Evolutionary conservation across 2,888 invertebrate genomes (phyloP).

Genomic region (Yponomeuta plumbellus): DNA sequence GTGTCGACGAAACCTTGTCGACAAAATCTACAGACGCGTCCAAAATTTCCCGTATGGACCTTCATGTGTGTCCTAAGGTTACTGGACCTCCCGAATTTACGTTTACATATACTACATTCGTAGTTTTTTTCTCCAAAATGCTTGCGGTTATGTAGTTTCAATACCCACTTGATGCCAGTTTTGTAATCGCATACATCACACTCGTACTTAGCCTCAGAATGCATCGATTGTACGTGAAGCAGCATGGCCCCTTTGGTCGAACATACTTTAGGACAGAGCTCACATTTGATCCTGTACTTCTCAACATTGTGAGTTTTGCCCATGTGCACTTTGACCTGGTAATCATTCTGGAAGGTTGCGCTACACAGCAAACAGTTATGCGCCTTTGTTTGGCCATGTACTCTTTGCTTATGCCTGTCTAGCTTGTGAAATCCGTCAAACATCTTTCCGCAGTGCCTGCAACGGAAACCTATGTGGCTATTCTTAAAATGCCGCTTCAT

Average conservation of each 20-base stretch:
- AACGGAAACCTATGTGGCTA: conserved; percentile 42
- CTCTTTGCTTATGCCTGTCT: conserved; percentile 43
- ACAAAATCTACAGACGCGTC: conserved; percentile 52
- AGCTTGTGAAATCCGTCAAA: conserved; percentile 49
- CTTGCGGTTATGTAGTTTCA: conserved; percentile 60
- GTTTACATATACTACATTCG: conserved; percentile 73
- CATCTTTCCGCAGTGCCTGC: conserved; percentile 57
- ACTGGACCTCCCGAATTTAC: conserved; percentile 72
- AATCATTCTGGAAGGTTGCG: conserved; percentile 38
- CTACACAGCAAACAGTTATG: conserved; percentile 46
- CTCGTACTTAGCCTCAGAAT: conserved; percentile 47
- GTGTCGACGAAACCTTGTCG: conserved; percentile 42
- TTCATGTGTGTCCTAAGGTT: conserved; percentile 58
- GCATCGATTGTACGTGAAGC: conserved; percentile 68
- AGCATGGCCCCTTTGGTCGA: conserved; percentile 71
- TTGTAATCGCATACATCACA: conserved; percentile 57
- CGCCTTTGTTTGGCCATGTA: conserved; percentile 40
- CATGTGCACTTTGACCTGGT: conserved; percentile 55
- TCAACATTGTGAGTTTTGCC: conserved; percentile 58
- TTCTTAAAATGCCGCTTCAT: conserved; percentile 48
- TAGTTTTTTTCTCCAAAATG: conserved; percentile 70
- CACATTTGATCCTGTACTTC: conserved; percentile 51
- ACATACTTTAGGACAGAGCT: conserved; percentile 59
- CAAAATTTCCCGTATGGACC: conserved; percentile 49
- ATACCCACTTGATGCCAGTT: conserved; percentile 49